Conservation (phyloP, 53 echinoderm and acorn worm species). For the Crossaster papposus region DNA sequence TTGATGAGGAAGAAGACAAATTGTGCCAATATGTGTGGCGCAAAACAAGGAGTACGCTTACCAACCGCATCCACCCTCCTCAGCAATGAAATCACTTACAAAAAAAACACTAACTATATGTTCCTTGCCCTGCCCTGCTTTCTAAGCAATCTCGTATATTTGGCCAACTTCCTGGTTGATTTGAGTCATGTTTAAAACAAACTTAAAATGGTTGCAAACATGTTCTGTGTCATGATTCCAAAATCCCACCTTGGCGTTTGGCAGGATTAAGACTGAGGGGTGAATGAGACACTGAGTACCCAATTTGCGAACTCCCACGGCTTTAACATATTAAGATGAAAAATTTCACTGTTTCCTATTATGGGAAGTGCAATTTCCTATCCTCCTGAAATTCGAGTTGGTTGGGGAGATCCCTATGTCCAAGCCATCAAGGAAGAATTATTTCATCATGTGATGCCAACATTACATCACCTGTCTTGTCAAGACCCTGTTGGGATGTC, state of each 20-base stretch:
- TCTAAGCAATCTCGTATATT: too few species aligned
- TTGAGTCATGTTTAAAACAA: too few species aligned
- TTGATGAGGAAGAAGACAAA: neutral
- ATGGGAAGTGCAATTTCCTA: constrained; percentile 8
- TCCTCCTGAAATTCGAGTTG: neutral
- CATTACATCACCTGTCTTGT: neutral
- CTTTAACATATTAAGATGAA: neutral
- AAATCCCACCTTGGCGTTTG: too few species aligned
- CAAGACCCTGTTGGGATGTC: neutral
- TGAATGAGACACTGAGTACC: too few species aligned
- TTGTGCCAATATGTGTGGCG: neutral
- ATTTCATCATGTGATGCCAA: neutral
- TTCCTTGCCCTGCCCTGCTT: too few species aligned
- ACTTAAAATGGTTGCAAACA: too few species aligned
- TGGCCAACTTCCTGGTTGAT: too few species aligned
- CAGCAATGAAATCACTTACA: neutral
- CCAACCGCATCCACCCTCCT: neutral
- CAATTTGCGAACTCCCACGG: neutral
- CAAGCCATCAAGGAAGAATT: neutral
- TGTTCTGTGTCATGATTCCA: too few species aligned
- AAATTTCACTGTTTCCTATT: constrained; percentile 7
- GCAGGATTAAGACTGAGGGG: too few species aligned
- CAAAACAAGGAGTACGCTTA: neutral
- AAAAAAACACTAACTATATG: too few species aligned
- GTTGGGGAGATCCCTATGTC: neutral